Conservation (phyloP, 1,140 invertebrate genomes). For the Prorops nasuta region DNA sequence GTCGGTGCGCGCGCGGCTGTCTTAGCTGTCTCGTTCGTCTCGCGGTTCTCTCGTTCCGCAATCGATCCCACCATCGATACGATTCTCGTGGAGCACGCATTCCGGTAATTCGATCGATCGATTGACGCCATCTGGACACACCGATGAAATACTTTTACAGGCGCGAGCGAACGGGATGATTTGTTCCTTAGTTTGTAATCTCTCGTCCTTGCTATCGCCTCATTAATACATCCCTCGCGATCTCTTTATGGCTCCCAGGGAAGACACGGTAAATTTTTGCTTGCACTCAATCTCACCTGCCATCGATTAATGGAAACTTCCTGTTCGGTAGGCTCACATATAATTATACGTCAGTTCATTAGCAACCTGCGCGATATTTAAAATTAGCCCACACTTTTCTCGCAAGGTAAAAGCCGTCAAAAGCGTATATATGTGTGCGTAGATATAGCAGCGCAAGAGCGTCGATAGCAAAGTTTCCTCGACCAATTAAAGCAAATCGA, state of each 20-base stretch:
- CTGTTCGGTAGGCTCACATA: neutral
- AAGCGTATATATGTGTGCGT: too few species aligned
- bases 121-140: constrained; percentile 27
- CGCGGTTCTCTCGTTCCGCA: constrained; percentile 31
- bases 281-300: neutral
- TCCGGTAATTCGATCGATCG: constrained; percentile 29
- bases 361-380: neutral
- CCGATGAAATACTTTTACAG: constrained; percentile 20
- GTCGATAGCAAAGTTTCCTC: too few species aligned
- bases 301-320: neutral
- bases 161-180: constrained; percentile 18
- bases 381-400: neutral
- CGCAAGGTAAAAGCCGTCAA: too few species aligned
- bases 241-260: neutral
- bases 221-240: constrained; percentile 14
- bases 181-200: constrained; percentile 30
- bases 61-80: constrained; percentile 49
- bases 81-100: constrained; percentile 8
- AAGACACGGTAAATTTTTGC: neutral
- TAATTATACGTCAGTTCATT: neutral
- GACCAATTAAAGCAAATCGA: too few species aligned
- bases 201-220: constrained; percentile 6
- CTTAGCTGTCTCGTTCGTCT: constrained; percentile 2
- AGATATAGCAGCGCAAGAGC: too few species aligned
- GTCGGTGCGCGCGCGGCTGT: constrained; percentile 25